phyloP scores from a whole-genome alignment of 2,888 invertebrate genomes.

The Andricus quercusramuli region DNA sequence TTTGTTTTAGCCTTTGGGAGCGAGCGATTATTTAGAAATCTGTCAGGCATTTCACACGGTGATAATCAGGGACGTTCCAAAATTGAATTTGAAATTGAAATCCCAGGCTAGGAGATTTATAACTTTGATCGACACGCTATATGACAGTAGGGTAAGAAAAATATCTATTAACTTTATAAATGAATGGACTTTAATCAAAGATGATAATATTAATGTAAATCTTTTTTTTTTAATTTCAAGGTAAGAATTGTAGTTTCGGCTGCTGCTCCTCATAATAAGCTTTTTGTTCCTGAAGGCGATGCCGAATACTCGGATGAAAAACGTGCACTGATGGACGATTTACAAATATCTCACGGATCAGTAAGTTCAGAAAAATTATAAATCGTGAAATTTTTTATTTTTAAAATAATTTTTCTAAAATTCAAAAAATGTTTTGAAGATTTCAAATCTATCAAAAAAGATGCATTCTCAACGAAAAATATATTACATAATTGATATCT shows the following conservation, averaged over 20 bases:
- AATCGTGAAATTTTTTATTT: not conserved
- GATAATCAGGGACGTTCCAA: slow-evolving; percentile 93
- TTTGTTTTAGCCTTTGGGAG: slow-evolving; percentile 89
- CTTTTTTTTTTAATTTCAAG: slow-evolving; percentile 69
- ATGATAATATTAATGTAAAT: slow-evolving; percentile 23
- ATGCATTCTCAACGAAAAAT: too few species aligned
- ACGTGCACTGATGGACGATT: slow-evolving; percentile 96
- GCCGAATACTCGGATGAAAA: slow-evolving; percentile 87
- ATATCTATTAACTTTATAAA: not conserved
- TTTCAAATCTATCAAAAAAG: too few species aligned
- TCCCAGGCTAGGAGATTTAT: slow-evolving; percentile 97
- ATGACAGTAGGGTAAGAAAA: slow-evolving; percentile 89
- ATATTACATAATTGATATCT: too few species aligned
- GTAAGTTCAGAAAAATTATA: slow-evolving; percentile 78
- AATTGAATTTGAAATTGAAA: slow-evolving; percentile 87
- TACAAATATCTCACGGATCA: slow-evolving; percentile 89
- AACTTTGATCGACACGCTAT: slow-evolving; percentile 97
- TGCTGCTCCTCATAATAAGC: slow-evolving; percentile 86
- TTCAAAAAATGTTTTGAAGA: too few species aligned
- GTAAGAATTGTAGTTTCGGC: slow-evolving; percentile 90
- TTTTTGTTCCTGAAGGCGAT: slow-evolving; percentile 84
- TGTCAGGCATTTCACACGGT: slow-evolving; percentile 97
- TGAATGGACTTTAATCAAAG: not conserved
- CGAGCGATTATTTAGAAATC: slow-evolving; percentile 96
- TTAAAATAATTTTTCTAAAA: too few species aligned